Evolutionary conservation across 2,113 vertebrate species (phyloP).

Genomic region (Scalopus aquaticus): DNA sequence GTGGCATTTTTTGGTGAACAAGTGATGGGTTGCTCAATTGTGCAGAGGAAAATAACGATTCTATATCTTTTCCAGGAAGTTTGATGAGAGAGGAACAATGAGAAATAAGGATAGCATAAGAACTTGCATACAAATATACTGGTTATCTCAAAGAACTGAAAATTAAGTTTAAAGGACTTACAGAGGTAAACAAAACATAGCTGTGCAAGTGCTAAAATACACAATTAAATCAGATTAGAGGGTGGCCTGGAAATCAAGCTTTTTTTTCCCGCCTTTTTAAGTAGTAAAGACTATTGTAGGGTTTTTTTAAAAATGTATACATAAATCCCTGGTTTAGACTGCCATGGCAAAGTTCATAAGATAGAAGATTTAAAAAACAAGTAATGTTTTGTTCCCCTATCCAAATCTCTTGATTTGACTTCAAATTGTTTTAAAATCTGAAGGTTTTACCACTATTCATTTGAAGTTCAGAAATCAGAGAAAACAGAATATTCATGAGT

Average conservation of each 20-base stretch:
- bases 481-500: not conserved
- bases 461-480: not conserved
- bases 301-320: not conserved
- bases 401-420: not conserved
- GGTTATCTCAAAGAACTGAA: not conserved
- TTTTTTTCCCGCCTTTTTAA: not conserved
- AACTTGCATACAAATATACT: not conserved
- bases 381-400: not conserved
- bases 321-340: not conserved
- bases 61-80: not conserved
- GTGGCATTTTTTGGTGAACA: not conserved
- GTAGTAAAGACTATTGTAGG: not conserved
- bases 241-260: not conserved
- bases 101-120: not conserved
- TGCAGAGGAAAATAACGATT: not conserved
- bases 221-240: not conserved
- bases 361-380: not conserved
- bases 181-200: not conserved
- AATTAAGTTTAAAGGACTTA: constrained; percentile 1
- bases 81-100: not conserved
- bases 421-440: not conserved
- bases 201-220: not conserved
- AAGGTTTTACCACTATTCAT: not conserved
- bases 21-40: not conserved
- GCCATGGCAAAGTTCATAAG: not conserved